Conservation (phyloP, 2,888 invertebrate genomes). For the Minunthozetes semirufus region DNA sequence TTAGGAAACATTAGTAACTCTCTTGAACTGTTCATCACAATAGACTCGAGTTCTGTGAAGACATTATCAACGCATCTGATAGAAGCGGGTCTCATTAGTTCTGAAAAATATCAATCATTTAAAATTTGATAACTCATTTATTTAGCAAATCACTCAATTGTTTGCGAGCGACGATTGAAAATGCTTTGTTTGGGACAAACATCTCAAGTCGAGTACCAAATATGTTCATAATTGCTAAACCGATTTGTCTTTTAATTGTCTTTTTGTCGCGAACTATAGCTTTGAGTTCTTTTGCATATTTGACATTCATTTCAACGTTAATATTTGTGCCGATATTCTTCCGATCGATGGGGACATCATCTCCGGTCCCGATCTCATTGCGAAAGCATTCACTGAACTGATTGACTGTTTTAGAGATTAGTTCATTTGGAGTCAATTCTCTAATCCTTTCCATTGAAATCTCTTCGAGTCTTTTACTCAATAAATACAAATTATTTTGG, state of each 20-base stretch:
- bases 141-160: conserved; percentile 53
- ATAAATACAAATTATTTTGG: conserved; percentile 53
- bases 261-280: conserved; percentile 80
- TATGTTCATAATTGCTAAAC: conserved; percentile 96
- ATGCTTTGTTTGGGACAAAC: conserved; percentile 99
- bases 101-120: not conserved
- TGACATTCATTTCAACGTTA: conserved; percentile 94
- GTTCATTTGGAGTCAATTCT: conserved; percentile 40
- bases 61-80: conserved; percentile 4
- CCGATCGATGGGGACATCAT: conserved; percentile 93
- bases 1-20: conserved; percentile 49
- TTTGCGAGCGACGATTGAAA: conserved; percentile 98
- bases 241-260: conserved; percentile 90
- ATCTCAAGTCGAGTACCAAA: conserved; percentile 85
- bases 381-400: conserved; percentile 94
- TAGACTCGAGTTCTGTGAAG: not conserved
- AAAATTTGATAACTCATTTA: conserved; percentile 58
- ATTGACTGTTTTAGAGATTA: conserved; percentile 91
- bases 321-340: conserved; percentile 97
- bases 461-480: conserved; percentile 49
- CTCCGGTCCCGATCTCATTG: conserved; percentile 93
- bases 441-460: conserved; percentile 46
- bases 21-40: not conserved
- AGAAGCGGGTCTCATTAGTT: conserved; percentile 35
- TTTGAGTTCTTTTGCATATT: conserved; percentile 95